Conservation (phyloP, 2,888 invertebrate genomes). For the Oscheius sp. region DNA sequence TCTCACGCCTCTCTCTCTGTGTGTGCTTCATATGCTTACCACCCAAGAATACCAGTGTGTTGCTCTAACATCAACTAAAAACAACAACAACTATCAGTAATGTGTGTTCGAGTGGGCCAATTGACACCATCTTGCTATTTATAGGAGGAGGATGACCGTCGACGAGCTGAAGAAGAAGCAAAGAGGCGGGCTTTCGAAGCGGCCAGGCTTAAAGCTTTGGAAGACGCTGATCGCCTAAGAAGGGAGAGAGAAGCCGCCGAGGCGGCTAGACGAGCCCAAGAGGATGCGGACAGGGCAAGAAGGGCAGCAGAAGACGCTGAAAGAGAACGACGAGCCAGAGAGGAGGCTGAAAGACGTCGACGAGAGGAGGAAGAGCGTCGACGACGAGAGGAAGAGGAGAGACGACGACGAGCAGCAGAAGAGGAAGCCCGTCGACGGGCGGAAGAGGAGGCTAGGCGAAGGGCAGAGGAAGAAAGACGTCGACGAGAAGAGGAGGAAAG, state of each 20-base stretch:
- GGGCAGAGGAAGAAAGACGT: too few species aligned
- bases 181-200: constrained; percentile 72
- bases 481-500: constrained; percentile 23
- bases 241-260: constrained; percentile 72
- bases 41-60: neutral
- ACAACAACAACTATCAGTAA: neutral
- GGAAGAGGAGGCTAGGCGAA: constrained; percentile 47
- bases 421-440: constrained; percentile 52
- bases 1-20: constrained; percentile 24
- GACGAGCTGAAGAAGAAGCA: constrained; percentile 70
- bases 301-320: constrained; percentile 66
- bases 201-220: constrained; percentile 70
- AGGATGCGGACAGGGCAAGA: constrained; percentile 68
- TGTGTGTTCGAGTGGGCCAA: constrained; percentile 11
- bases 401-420: constrained; percentile 48
- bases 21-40: constrained; percentile 32
- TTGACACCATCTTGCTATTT: constrained; percentile 36
- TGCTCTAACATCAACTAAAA: neutral
- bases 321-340: constrained; percentile 60
- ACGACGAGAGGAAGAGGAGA: constrained; percentile 49
- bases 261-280: constrained; percentile 61
- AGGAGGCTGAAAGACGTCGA: constrained; percentile 68
- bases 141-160: constrained; percentile 73
- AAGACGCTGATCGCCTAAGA: constrained; percentile 71
- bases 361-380: constrained; percentile 62